Conservation (phyloP, 2,797 vertebrate species). For the Telmatherina bonti region DNA sequence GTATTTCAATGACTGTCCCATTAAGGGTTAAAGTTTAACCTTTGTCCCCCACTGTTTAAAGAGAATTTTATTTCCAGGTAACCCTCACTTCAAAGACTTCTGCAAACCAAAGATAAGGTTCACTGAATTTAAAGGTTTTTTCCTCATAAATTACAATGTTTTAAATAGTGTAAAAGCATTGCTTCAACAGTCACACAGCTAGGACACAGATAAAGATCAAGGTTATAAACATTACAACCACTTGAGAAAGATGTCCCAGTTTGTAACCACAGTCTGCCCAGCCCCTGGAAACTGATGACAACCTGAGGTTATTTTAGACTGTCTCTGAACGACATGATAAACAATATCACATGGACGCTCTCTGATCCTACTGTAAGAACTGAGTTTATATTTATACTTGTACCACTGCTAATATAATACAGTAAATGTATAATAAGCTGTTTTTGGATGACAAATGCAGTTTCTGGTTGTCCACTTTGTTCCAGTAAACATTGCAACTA, state of each 20-base stretch:
- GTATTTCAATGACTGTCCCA: too few species aligned
- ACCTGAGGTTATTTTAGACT: not conserved
- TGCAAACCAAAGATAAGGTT: slow-evolving; percentile 1
- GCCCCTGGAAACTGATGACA: not conserved
- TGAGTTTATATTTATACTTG: not conserved
- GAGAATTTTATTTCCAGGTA: slow-evolving; percentile 6
- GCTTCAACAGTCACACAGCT: not conserved
- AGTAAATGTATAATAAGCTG: not conserved
- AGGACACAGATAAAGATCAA: not conserved
- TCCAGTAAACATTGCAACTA: not conserved
- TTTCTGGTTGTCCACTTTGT: not conserved
- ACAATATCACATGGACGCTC: not conserved
- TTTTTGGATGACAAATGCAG: not conserved
- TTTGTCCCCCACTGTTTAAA: not conserved
- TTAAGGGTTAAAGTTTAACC: not conserved
- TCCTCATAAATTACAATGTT: not conserved
- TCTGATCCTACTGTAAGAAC: too few species aligned
- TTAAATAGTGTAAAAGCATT: slow-evolving; percentile 1
- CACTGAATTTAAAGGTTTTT: not conserved
- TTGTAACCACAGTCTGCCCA: not conserved
- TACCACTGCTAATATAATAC: too few species aligned
- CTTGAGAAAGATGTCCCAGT: not conserved
- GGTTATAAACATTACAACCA: not conserved
- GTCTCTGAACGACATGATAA: not conserved
- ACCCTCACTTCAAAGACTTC: not conserved